These are phyloP conservation scores for Epinephelus malabaricus DNA, from an alignment of 2,797 vertebrate species.

Conservation along the genomic window DNA sequence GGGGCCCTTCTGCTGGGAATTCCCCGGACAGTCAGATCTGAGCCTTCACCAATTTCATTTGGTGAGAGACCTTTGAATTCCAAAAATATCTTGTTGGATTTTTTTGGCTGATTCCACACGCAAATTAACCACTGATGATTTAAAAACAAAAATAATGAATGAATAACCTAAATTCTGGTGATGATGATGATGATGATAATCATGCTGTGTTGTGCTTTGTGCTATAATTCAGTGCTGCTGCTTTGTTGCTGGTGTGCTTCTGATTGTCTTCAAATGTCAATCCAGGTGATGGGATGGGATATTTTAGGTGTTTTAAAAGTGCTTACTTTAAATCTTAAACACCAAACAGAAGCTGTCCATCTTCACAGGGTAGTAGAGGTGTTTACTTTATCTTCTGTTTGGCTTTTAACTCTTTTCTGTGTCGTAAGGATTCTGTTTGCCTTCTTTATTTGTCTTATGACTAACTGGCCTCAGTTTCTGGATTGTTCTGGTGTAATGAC, in stretches of 20 bases:
- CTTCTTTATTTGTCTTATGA: slow-evolving; percentile 30
- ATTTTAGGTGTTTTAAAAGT: slow-evolving; percentile 8
- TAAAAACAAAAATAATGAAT: slow-evolving; percentile 56
- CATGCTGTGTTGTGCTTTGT: slow-evolving; percentile 72
- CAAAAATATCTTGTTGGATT: slow-evolving; percentile 81
- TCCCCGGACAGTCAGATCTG: slow-evolving; percentile 89
- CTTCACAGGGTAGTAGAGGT: neutral
- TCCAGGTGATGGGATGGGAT: slow-evolving; percentile 42
- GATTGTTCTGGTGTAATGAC: slow-evolving; percentile 11
- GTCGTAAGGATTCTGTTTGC: slow-evolving; percentile 26
- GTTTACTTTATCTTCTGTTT: slow-evolving; percentile 30
- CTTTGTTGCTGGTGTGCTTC: slow-evolving; percentile 73
- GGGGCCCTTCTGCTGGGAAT: slow-evolving; percentile 90
- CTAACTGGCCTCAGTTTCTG: slow-evolving; percentile 27
- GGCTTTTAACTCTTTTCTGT: slow-evolving; percentile 26
- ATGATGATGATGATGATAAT: slow-evolving; percentile 58
- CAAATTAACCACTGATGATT: slow-evolving; percentile 78
- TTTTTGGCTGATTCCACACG: slow-evolving; percentile 80
- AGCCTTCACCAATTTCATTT: slow-evolving; percentile 90
- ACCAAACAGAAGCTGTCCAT: neutral
- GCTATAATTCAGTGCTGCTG: slow-evolving; percentile 70
- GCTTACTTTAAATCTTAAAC: slow-evolving; percentile 8
- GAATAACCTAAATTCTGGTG: slow-evolving; percentile 68
- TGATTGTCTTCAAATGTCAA: slow-evolving; percentile 53
- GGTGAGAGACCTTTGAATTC: slow-evolving; percentile 89